Evolutionary conservation across 2,888 invertebrate species (phyloP), one percentile per base, ranked within the genome.

Genomic region (Ennomos quercinarius): DNA sequence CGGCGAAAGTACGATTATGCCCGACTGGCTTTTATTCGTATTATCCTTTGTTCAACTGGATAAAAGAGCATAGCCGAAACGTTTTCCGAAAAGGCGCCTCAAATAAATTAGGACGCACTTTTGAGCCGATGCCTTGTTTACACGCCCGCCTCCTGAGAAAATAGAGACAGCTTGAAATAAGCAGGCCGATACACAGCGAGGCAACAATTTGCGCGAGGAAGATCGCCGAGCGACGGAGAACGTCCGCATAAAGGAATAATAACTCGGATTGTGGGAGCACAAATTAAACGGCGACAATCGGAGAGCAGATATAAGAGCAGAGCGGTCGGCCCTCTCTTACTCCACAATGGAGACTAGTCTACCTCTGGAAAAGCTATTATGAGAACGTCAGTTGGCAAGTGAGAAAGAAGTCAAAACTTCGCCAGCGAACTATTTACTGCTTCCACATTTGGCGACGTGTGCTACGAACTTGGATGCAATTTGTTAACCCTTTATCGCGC

Each of bases 401-500:
- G 87, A 81, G 85, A 81, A 86, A 86, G 86, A 87, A 89, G 88
- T 88, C 86, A 84, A 87, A 89, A 89, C 83, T 88, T 89, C 74
- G 71, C 77, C 87, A 85, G 80, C 83, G 80, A 83, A 85, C 85
- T 90, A 87, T 90, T 89, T 89, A 88, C 88, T 83, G 85, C 83
- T 86, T 73, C 80, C 81, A 84, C 83, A 84, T 85, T 85, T 78
- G 85, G 83, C 86, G 86, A 86, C 86, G 88, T 87, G 86, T 86
- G 87, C 86, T 78, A 74, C 76, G 76, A 86, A 89, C 81, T 90
- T 87, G 82, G 81, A 78, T 83, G 89, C 87, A 88, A 89, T 90
- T 91, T 87, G 89, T 89, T 88, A 87, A 86, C 83, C 84, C 87
- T 86, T 87, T 91, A 88, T 89, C 86, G 86, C 79, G 77, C 76